Conservation (phyloP, 2,113 vertebrate genomes). For the Pachyramphus minor region DNA sequence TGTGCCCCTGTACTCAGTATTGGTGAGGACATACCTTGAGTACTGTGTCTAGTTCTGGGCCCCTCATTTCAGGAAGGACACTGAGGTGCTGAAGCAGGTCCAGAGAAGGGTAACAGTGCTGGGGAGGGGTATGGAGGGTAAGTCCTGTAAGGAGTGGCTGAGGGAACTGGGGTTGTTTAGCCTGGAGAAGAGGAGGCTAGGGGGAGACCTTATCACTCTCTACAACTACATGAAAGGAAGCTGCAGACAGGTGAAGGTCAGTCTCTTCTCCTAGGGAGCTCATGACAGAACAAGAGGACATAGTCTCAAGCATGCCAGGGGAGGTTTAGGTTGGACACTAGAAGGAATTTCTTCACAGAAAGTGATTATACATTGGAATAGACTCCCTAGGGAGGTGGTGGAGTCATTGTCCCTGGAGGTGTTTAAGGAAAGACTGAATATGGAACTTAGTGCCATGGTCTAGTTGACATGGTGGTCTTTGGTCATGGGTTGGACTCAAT, state of each 20-base stretch:
- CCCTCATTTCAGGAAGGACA: background rate
- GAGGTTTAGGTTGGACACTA: background rate
- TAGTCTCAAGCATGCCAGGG: background rate
- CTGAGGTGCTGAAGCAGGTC: background rate
- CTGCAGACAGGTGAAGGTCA: background rate
- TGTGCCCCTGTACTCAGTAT: background rate
- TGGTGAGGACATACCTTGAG: background rate
- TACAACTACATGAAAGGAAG: background rate
- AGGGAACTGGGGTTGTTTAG: background rate
- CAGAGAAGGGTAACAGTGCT: background rate
- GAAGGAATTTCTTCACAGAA: background rate
- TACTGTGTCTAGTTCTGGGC: background rate
- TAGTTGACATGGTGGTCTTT: background rate
- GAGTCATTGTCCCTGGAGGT: background rate
- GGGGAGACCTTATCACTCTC: background rate
- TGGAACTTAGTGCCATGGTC: background rate
- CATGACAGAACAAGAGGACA: background rate
- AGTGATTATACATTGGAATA: background rate
- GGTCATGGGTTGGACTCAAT: background rate
- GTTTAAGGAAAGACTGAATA: background rate
- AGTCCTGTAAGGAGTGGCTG: background rate
- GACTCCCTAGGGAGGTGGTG: background rate
- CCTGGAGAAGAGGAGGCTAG: background rate
- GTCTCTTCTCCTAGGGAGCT: background rate
- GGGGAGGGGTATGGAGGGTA: background rate